Evolutionary conservation across 2,113 vertebrate species (phyloP).

Genomic region (Microcebus lehilahytsara): DNA sequence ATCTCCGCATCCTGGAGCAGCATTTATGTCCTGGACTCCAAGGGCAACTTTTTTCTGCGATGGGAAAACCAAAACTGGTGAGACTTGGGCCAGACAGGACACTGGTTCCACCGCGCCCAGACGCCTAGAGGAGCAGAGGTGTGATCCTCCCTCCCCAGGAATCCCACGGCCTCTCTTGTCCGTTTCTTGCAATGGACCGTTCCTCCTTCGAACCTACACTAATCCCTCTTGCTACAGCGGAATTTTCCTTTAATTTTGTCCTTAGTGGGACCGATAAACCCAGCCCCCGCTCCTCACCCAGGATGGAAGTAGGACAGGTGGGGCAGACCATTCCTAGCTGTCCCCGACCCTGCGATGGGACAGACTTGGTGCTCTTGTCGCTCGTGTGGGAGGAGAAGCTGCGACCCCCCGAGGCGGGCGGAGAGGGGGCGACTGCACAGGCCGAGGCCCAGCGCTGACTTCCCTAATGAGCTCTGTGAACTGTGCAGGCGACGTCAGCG

Average conservation of each 20-base stretch:
- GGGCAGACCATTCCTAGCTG: neutral
- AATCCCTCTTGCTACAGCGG: too few relatives aligned
- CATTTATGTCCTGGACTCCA: constrained; percentile 38
- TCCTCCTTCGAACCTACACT: neutral
- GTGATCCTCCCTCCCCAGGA: neutral
- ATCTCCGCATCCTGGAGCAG: constrained; percentile 57
- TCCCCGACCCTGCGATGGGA: too few relatives aligned
- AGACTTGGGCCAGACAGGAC: neutral
- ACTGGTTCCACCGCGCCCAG: neutral
- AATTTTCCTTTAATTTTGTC: neutral
- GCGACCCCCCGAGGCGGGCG: constrained; percentile 36
- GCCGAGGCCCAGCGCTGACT: too few relatives aligned
- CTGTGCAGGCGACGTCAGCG: neutral
- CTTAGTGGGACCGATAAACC: too few relatives aligned
- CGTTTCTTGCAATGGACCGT: neutral
- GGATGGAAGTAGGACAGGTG: neutral
- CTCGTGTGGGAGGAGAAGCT: constrained; percentile 86
- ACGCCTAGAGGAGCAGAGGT: neutral
- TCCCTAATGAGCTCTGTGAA: neutral
- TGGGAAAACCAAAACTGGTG: constrained; percentile 84
- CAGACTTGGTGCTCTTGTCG: constrained; percentile 87
- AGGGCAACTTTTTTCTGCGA: constrained; percentile 85
- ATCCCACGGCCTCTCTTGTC: too few relatives aligned
- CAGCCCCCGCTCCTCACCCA: neutral
- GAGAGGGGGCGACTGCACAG: constrained; percentile 75